Base-by-base conservation (phyloP, 2,888 invertebrate genomes). In the Gastracanthus pulcherrimus region DNA sequence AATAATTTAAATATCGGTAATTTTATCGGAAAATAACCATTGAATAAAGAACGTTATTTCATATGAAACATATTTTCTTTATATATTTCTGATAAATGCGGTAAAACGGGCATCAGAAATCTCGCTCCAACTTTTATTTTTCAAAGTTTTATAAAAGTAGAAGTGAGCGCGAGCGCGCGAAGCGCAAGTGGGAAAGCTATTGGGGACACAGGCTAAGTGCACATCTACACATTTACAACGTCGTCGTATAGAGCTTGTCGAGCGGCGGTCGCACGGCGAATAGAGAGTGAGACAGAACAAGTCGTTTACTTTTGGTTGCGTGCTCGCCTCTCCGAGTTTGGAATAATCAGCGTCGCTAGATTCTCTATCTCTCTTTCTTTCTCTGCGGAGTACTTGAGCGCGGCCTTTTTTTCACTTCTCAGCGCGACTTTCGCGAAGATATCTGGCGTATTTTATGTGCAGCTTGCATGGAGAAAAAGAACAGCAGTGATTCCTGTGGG, bases 271-370 rank as follows among this genome's bases (percentile, higher is more conserved):
- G n/a, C n/a, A n/a, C n/a, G n/a, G n/a, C n/a, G n/a, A n/a, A n/a
- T n/a, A n/a, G n/a, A n/a, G n/a, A n/a, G n/a, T n/a, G n/a, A n/a
- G n/a, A n/a, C n/a, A n/a, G 4, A 36, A 26, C 55, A 26, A 71
- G 45, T 38, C 66, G 41, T 58, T 76, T 67, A 76, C 76, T 76
- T 76, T 76, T 29, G 19, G 29, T 60, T 76, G 67, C 58, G 55
- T 41, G 29, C 13, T 51, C 38, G 34, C 55, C 62, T 58, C 38
- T 9, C 29, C 48, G 38, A 67, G 41, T 58, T 67, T 76, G 76
- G 41, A 67, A 76, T 76, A 66, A 67, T 66, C 67, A 16, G 41
- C 6, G 55, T 51, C 62, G 66, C 55, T 76, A 55, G 64, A 66
- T 51, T 48, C 51, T 16, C 38, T 34, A 26, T 16, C 34, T 45